Conservation (phyloP, 2,113 vertebrate species). For the Meleagris gallopavo region DNA sequence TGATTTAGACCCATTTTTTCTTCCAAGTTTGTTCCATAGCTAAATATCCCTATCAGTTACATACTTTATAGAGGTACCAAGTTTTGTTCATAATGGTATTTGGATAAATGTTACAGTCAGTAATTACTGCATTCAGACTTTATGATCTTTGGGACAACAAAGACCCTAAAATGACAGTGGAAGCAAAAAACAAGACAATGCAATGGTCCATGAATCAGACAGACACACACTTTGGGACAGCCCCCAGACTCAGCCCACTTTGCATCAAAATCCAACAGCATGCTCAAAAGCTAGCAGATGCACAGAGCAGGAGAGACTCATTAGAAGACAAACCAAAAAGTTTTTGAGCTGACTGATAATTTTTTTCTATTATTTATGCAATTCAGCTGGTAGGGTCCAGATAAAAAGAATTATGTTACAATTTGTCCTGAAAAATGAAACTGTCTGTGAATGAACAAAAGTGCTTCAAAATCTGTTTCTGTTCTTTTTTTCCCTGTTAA, state of each 20-base stretch:
- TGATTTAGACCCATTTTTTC: not conserved
- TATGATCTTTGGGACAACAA: not conserved
- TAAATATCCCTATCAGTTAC: not conserved
- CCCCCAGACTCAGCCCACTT: not conserved
- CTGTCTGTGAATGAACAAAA: not conserved
- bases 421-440: not conserved
- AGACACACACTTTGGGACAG: rapidly evolving
- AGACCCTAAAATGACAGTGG: not conserved
- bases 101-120: not conserved
- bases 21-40: not conserved
- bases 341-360: not conserved
- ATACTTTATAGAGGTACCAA: not conserved
- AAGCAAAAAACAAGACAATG: not conserved
- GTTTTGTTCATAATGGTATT: not conserved
- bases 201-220: not conserved
- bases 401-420: not conserved
- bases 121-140: not conserved
- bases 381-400: not conserved
- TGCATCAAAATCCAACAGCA: not conserved
- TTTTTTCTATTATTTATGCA: not conserved
- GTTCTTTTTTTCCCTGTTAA: not conserved
- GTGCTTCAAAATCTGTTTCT: not conserved
- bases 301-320: rapidly evolving
- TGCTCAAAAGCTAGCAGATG: not conserved
- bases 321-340: not conserved